phyloP scores from a whole-genome alignment of 35 echinoderm and acorn worm species.

The Heliocidaris tuberculata region DNA sequence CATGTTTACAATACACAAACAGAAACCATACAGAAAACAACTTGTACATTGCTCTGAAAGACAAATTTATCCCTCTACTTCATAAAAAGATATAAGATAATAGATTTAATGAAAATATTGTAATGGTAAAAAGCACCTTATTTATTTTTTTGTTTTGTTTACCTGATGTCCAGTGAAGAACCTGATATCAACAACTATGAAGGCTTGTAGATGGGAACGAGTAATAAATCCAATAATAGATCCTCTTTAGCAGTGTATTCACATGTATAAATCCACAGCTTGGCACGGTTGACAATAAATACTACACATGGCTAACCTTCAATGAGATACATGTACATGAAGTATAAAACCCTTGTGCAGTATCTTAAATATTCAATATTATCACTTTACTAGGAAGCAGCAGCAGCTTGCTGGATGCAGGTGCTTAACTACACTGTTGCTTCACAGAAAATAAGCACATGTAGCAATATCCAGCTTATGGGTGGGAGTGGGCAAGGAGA shows the following conservation, averaged over 20 bases:
- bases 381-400: neutral
- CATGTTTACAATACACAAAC: neutral
- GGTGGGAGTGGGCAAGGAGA: neutral
- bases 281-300: neutral
- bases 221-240: neutral
- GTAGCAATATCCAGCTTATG: neutral
- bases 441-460: neutral
- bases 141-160: too few species aligned
- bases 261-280: neutral
- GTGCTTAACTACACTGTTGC: neutral
- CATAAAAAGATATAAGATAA: too few species aligned
- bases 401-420: neutral
- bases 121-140: neutral
- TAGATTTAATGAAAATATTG: too few species aligned
- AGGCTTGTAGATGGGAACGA: neutral
- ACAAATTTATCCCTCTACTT: too few species aligned
- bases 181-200: neutral
- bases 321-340: neutral
- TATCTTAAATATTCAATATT: neutral
- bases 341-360: neutral
- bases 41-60: neutral
- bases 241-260: slow-evolving; percentile 14
- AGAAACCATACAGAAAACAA: neutral
- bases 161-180: neutral
- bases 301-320: neutral